Evolutionary conservation across 1,140 invertebrate species (phyloP).

Genomic region (Drosophila sturtevanti): DNA sequence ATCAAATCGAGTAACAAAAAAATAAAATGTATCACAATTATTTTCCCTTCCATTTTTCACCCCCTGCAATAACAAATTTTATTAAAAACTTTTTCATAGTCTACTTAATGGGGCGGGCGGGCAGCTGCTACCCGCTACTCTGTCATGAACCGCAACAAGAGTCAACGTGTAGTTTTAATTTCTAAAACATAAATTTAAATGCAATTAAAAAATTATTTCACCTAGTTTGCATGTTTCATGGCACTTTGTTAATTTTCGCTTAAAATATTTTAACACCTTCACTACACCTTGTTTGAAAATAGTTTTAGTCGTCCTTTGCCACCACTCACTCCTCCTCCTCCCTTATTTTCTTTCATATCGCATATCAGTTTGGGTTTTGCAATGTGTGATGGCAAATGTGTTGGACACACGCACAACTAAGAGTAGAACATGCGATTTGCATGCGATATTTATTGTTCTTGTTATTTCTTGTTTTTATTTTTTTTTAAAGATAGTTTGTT

Average conservation of each 20-base stretch:
- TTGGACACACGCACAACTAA: slow-evolving; percentile 62
- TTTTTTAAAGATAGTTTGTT: slow-evolving; percentile 36
- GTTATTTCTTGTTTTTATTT: neutral
- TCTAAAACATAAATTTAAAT: slow-evolving; percentile 60
- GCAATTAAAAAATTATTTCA: slow-evolving; percentile 58
- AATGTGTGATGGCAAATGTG: slow-evolving; percentile 52
- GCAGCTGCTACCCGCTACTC: slow-evolving; percentile 28
- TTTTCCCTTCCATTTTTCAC: no score
- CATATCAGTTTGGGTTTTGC: slow-evolving; percentile 51
- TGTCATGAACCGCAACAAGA: slow-evolving; percentile 20
- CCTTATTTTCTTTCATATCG: no score
- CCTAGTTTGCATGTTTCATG: slow-evolving; percentile 58
- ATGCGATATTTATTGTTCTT: slow-evolving; percentile 50
- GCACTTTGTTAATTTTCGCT: slow-evolving; percentile 43
- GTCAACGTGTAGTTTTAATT: slow-evolving; percentile 36
- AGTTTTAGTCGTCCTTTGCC: neutral
- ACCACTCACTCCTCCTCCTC: no score
- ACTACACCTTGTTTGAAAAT: slow-evolving; percentile 6
- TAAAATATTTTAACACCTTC: slow-evolving; percentile 65
- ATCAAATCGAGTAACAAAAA: no score
- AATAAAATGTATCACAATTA: no score
- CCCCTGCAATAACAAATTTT: neutral
- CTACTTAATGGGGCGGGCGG: slow-evolving; percentile 48
- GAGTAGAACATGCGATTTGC: slow-evolving; percentile 44
- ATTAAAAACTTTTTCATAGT: slow-evolving; percentile 23